Evolutionary conservation across 2,797 vertebrate species (phyloP).

Genomic region (Buphagus erythrorhynchus): DNA sequence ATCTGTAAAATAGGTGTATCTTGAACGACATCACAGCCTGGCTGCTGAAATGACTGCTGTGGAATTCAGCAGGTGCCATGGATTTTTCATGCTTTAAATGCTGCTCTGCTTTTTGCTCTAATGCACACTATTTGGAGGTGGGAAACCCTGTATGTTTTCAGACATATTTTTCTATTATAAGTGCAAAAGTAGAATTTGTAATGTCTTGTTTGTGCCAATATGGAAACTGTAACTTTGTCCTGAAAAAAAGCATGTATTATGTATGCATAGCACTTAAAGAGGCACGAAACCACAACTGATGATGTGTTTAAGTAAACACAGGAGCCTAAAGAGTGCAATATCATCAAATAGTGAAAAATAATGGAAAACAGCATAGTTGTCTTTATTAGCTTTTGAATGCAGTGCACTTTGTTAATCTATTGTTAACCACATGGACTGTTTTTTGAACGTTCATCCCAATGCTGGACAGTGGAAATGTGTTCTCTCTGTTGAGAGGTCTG

Average conservation of each 20-base stretch:
- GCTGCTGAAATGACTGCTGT: constrained; percentile 2
- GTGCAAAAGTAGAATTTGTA: background rate
- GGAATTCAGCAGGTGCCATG: background rate
- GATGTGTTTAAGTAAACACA: constrained; percentile 59
- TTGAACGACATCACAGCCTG: background rate
- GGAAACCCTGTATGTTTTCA: background rate
- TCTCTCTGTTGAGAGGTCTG: background rate
- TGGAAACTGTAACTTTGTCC: background rate
- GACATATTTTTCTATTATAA: background rate
- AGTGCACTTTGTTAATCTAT: constrained; percentile 19
- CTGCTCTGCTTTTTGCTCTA: background rate
- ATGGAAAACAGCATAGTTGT: constrained; percentile 18
- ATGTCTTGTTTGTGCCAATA: background rate
- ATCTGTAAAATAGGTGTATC: background rate
- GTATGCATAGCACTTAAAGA: background rate
- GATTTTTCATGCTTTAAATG: background rate
- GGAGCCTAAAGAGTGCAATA: constrained; percentile 32
- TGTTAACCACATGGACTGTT: constrained; percentile 41
- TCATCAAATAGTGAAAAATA: constrained; percentile 44
- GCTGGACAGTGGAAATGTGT: background rate
- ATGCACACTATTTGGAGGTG: background rate
- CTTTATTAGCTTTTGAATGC: constrained; percentile 41
- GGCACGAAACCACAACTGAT: background rate
- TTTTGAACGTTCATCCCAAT: constrained; percentile 13
- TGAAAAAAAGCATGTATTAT: background rate